Evolutionary conservation across 1,140 invertebrate species (phyloP), one percentile per base, ranked within the genome.

Genomic region (Drosophila watanabei): DNA sequence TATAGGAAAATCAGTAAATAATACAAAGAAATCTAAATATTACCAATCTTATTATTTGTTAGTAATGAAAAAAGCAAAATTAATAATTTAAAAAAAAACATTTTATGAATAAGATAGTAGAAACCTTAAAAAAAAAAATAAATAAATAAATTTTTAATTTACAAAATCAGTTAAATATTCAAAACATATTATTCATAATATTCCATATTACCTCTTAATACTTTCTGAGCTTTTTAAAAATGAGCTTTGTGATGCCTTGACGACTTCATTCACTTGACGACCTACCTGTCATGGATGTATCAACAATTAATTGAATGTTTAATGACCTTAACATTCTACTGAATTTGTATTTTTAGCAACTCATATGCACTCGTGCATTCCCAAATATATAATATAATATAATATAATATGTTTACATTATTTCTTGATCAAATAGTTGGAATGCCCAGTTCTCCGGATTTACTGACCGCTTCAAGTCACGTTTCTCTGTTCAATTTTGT

Each of bases 401-500:
- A n/a, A n/a, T n/a, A n/a, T n/a, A n/a, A n/a, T 11, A 66, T 66
- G 62, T 54, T 70, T 66, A 41, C 54, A 52, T 72, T 43, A 52
- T 72, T 43, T 45, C 45, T 30, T 35, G n/a, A 43, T 60, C 70
- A 60, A 73, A 72, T 73, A 72, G 35, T 51, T 73, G 54, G 24
- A 60, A 73, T 73, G 51, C 66, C 18, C 18, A 32, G 14, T 28
- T 46, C 39, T 14, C 13, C 5, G 61, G 33, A 28, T 13, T 69
- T 54, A 11, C 35, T 33, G 43, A 20, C 28, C 35, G 69, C 54
- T 33, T 16, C 54, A 73, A 60, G 70, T 73, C 70, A 73, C 70
- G 70, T 73, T 73, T 73, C 68, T 52, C 68, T 32, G 70, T 60
- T 49, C 54, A 35, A 32, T 37, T 73, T 60, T 72, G 68, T 72